Evolutionary conservation across 1,140 invertebrate genomes (phyloP).

Genomic region (Drosophila santomea): DNA sequence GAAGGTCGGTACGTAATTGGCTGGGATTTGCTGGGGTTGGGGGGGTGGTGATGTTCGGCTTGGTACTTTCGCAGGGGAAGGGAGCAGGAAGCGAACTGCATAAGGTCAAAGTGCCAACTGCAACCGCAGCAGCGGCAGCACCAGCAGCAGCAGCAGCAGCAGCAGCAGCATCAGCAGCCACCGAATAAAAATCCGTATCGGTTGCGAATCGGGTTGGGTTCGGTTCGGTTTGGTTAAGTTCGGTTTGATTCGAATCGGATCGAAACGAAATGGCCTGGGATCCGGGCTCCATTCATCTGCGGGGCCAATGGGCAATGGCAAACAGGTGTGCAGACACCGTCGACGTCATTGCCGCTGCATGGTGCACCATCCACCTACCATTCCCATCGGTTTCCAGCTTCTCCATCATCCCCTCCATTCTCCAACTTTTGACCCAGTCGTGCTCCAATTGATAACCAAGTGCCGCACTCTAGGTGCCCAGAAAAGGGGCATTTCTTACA

Average conservation of each 20-base stretch:
- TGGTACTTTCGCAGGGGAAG: no score
- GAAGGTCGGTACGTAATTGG: slow-evolving; percentile 75
- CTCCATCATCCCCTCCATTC: background rate
- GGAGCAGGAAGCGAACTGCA: slow-evolving; percentile 29
- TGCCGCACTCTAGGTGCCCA: no score
- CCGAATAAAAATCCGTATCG: background rate
- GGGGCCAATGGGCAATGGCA: slow-evolving; percentile 33
- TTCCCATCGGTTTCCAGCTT: background rate
- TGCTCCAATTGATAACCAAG: no score
- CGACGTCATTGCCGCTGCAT: slow-evolving; percentile 60
- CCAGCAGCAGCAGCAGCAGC: slow-evolving; percentile 3
- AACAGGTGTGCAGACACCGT: slow-evolving; percentile 57
- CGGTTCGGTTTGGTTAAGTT: background rate
- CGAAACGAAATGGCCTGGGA: background rate
- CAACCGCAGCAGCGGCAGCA: background rate
- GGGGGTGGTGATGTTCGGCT: background rate
- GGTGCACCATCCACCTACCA: background rate
- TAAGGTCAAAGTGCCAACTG: slow-evolving; percentile 77
- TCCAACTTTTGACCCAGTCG: no score
- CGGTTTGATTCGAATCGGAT: background rate
- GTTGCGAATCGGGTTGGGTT: slow-evolving; percentile 6
- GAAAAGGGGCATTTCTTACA: no score
- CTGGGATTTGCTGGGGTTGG: background rate
- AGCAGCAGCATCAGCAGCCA: background rate
- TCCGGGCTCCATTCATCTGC: slow-evolving; percentile 29